Evolutionary conservation across 2,113 vertebrate genomes (phyloP).

Genomic region (Colaptes auratus): DNA sequence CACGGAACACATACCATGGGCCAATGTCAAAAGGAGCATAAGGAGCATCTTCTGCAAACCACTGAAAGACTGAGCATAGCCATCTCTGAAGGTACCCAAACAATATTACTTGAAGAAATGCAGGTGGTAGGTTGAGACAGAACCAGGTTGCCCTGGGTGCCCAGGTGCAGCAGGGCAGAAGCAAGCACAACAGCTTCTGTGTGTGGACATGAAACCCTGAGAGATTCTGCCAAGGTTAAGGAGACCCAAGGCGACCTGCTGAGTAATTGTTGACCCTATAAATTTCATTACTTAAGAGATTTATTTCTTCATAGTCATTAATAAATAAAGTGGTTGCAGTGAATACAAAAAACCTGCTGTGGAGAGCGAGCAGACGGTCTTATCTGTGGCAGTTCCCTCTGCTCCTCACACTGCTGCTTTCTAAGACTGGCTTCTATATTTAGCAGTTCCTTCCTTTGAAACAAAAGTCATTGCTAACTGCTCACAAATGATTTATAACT

Average conservation of each 20-base stretch:
- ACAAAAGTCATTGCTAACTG: neutral
- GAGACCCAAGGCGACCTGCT: neutral
- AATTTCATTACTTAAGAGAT: slow-evolving; percentile 3
- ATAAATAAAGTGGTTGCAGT: neutral
- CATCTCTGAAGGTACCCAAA: neutral
- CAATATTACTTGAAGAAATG: neutral
- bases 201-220: neutral
- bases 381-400: neutral
- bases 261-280: neutral
- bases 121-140: neutral
- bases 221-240: slow-evolving; percentile 13
- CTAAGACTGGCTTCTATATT: neutral
- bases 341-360: neutral
- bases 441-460: neutral
- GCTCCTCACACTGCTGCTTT: neutral
- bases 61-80: neutral
- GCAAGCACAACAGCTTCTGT: neutral
- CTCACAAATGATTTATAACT: neutral
- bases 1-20: neutral
- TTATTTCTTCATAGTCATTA: neutral
- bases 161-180: neutral
- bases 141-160: neutral
- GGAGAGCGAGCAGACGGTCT: neutral
- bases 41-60: neutral
- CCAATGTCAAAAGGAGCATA: neutral